Evolutionary conservation across 2,113 vertebrate species (phyloP).

Genomic region (Pica pica): DNA sequence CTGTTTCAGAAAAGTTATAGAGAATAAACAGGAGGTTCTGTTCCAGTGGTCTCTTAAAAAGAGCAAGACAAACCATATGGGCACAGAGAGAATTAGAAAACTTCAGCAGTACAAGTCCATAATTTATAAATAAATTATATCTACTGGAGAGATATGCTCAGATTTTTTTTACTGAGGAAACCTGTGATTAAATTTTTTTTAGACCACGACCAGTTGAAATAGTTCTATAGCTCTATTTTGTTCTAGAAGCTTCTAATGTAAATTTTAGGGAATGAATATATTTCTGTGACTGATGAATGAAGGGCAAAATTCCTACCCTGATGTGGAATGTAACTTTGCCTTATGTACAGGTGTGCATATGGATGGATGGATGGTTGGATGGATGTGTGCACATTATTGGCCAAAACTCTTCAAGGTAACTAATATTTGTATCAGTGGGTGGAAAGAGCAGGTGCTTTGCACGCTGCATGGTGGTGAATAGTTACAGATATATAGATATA

Average conservation of each 20-base stretch:
- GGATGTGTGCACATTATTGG: fast-evolving
- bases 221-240: neutral
- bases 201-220: neutral
- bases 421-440: neutral
- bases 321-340: neutral
- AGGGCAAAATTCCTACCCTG: neutral
- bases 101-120: neutral
- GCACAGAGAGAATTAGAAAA: neutral
- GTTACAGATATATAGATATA: neutral
- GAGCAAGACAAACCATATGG: fast-evolving
- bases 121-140: neutral
- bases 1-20: neutral
- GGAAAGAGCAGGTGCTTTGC: neutral
- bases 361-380: too few species aligned
- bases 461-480: neutral
- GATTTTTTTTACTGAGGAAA: neutral
- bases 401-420: neutral
- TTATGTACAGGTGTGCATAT: neutral
- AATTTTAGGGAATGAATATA: neutral
- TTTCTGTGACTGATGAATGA: neutral
- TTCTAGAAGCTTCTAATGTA: neutral
- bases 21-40: neutral
- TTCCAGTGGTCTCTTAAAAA: neutral
- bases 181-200: neutral
- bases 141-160: neutral